Percentiles rank a stretch among this genome's conserved stretches.
Conservation (phyloP, 1,140 invertebrate species). For the Pogonomyrmex californicus region DNA sequence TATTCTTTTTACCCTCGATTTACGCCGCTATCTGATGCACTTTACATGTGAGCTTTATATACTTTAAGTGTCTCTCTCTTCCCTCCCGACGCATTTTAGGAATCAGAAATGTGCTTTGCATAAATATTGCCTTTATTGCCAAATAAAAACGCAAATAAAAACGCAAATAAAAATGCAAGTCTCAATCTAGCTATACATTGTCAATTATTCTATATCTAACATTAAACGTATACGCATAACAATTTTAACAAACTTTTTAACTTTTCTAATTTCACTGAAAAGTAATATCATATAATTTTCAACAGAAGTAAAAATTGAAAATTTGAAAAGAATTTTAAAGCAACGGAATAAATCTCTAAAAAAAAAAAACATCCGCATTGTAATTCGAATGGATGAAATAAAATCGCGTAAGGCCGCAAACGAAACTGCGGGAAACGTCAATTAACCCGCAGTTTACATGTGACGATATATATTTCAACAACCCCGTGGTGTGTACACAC, state of each 20-base stretch:
- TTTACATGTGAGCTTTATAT: neutral
- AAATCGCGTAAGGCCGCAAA: slow-evolving; percentile 15
- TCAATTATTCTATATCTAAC: too few species aligned
- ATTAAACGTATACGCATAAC: neutral
- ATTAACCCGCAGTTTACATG: slow-evolving; percentile 41
- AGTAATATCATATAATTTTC: slow-evolving; percentile 14
- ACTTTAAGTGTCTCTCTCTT: neutral
- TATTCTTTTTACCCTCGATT: slow-evolving; percentile 42
- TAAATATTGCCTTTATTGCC: neutral
- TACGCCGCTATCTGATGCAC: neutral
- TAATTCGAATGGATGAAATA: neutral
- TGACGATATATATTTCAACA: slow-evolving; percentile 35
- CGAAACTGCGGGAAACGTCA: slow-evolving; percentile 12
- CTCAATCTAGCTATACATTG: too few species aligned
- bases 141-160: neutral
- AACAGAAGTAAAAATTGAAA: neutral
- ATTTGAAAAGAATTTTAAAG: neutral
- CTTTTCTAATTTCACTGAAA: neutral
- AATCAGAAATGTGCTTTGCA: neutral
- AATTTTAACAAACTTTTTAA: neutral
- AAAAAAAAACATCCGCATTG: neutral
- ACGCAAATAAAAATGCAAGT: too few species aligned
- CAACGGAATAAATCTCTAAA: neutral
- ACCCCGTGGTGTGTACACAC: neutral
- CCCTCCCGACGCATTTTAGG: neutral